Conservation (phyloP, 2,888 invertebrate genomes). For the Lamellibrachia satsuma region DNA sequence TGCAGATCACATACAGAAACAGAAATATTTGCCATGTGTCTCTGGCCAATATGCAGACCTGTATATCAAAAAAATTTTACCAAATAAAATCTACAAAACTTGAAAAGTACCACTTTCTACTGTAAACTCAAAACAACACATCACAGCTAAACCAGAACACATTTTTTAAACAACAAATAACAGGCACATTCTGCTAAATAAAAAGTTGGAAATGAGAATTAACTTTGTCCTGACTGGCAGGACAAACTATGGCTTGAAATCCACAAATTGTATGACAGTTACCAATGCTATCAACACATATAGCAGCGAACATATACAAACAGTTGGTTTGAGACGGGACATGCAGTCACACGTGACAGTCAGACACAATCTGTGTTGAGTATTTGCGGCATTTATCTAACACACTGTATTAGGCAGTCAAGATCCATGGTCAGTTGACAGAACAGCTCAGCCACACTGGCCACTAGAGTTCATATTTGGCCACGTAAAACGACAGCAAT, state of each 20-base stretch:
- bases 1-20: not conserved
- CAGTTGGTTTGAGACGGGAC: not conserved
- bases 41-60: not conserved
- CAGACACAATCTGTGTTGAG: not conserved
- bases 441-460: not conserved
- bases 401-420: not conserved
- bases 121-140: not conserved
- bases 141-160: not conserved
- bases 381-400: conserved; percentile 1
- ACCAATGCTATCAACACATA: not conserved
- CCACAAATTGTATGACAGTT: not conserved
- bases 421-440: not conserved
- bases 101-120: not conserved
- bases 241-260: not conserved
- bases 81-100: too few relatives aligned
- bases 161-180: not conserved
- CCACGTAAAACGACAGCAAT: not conserved
- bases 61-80: too few relatives aligned
- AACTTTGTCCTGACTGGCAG: not conserved
- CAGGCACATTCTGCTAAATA: not conserved
- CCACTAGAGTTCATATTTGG: not conserved
- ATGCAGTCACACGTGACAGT: not conserved
- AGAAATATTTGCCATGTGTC: not conserved
- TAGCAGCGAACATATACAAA: not conserved
- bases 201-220: not conserved